Evolutionary conservation across 1,140 invertebrate genomes (phyloP), one percentile per base, ranked within the genome.

Genomic region (Dendroctonus ponderosae): DNA sequence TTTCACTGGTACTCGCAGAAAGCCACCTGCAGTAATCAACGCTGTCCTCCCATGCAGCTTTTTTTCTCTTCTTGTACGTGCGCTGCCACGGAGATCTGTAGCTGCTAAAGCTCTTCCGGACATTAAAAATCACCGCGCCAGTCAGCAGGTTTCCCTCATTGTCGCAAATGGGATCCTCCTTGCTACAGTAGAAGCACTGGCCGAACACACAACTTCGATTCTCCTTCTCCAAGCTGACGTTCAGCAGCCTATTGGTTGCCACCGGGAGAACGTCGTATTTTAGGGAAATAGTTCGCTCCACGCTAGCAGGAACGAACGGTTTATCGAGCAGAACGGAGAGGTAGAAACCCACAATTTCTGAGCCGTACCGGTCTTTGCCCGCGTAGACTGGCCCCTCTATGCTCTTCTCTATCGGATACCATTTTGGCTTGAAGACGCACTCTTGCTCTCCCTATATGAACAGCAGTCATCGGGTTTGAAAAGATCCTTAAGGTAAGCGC

Each of bases 331-430:
- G 79, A 58, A 89, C 86, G 52, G 89, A 90, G 65, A 97, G 81
- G 80, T 96, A 93, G 81, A 96, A 97, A n/a, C 91, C 91, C 71
- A 92, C 89, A n/a, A 97, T 89, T 85, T 98, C 95, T n/a, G 92
- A 93, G 79, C 92, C 92, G 75, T 96, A 93, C 8, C 94, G 82
- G 79, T 98, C 95, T 78, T 90, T 91, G 12, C 95, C 95, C 51
- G 86, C 85, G 82, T 95, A 96, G 7, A 94, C 90, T 43, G 85
- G 82, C 3, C 91, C 94, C 69, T 86, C 82, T 52, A 97, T 86
- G 6, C 95, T 77, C 73, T 88, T 82, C 64, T 88, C 85, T 74
- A 89, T 81, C 6, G 84, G 76, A 79, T 95, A 97, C 87, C 94
- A 93, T 77, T 90, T 90, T 37, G 95, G 95, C 80, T 97, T 98